Conservation (phyloP, 2,113 vertebrate genomes). For the Mormoops blainvillei region DNA sequence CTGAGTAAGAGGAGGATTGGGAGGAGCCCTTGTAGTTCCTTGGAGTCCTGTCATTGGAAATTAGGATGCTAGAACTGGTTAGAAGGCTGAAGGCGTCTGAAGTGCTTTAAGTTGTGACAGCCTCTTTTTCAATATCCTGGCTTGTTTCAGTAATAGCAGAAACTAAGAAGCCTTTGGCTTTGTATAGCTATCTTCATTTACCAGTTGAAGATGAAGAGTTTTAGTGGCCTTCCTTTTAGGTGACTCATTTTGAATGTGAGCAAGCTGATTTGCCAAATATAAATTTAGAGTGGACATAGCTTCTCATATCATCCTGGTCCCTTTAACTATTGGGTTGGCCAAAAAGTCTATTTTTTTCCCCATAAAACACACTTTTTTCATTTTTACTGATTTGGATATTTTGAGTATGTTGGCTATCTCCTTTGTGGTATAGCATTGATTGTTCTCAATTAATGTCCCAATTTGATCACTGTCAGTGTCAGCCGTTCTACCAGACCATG, state of each 20-base stretch:
- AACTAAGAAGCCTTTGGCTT: neutral
- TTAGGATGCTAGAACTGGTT: neutral
- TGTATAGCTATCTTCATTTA: neutral
- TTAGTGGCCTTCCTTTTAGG: neutral
- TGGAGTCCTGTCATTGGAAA: neutral
- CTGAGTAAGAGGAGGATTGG: neutral
- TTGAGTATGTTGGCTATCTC: no score
- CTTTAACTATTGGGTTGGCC: neutral
- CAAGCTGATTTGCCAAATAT: neutral
- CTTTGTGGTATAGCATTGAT: no score
- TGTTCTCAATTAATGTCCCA: no score
- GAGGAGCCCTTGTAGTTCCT: neutral
- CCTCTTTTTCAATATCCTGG: neutral
- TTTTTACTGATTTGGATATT: no score
- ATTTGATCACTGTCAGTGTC: no score
- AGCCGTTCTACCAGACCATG: no score
- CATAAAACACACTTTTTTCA: no score
- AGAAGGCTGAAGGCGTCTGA: neutral
- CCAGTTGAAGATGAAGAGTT: neutral
- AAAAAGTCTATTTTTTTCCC: no score
- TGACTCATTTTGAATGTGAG: neutral
- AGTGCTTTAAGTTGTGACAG: neutral
- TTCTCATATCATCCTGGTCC: neutral
- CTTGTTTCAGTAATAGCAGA: neutral
- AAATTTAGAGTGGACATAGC: neutral